Conservation (phyloP, 2,888 invertebrate genomes). For the Zele albiditarsus region DNA sequence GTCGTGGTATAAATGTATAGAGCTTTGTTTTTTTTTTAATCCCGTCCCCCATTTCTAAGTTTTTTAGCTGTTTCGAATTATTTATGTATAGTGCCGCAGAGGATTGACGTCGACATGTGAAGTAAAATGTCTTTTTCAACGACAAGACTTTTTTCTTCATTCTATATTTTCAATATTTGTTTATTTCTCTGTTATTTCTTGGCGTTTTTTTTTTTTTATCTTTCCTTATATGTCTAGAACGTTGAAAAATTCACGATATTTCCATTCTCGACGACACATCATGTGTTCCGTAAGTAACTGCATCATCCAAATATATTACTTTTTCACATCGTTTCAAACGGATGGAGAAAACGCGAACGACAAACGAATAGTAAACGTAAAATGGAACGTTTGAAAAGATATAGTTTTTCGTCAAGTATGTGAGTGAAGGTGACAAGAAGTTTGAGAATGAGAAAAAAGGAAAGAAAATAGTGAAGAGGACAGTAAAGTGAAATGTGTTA, state of each 20-base stretch:
- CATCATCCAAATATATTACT: constrained; percentile 45
- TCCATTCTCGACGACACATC: constrained; percentile 32
- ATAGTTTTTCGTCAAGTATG: constrained; percentile 11
- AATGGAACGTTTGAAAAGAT: neutral
- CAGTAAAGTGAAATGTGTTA: constrained; percentile 43
- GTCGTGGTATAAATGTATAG: constrained; percentile 33
- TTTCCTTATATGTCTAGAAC: neutral
- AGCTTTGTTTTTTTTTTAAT: constrained; percentile 24
- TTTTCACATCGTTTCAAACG: constrained; percentile 28
- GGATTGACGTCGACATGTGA: constrained; percentile 43
- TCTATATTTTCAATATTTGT: neutral
- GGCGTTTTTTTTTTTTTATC: neutral
- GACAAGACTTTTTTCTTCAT: neutral
- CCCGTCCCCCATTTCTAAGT: constrained; percentile 36
- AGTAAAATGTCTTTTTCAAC: constrained; percentile 5
- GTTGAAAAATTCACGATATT: constrained; percentile 5
- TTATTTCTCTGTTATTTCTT: neutral
- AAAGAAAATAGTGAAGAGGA: constrained; percentile 32
- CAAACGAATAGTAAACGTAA: constrained; percentile 22
- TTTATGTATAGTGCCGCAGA: constrained; percentile 59
- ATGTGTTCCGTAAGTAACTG: constrained; percentile 55
- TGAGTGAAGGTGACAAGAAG: neutral
- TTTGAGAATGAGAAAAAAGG: constrained; percentile 16
- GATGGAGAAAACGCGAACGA: constrained; percentile 32
- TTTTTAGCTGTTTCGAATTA: constrained; percentile 42